These are phyloP conservation scores for Chaunax sp. DNA, from an alignment of 2,797 vertebrate species.

Conservation along the genomic window DNA sequence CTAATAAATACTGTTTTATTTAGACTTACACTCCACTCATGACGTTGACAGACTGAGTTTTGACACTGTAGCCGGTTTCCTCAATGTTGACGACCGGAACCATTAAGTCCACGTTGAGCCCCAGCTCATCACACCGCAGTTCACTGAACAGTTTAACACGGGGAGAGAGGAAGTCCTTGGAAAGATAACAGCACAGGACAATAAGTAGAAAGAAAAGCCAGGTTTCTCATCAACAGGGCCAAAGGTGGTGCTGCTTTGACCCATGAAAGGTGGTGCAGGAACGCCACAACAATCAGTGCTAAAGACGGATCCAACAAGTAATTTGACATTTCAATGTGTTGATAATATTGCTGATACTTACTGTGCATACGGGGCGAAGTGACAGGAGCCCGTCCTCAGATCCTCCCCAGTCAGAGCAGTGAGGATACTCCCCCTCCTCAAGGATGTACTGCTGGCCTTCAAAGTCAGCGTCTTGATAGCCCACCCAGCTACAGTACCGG, in stretches of 20 bases:
- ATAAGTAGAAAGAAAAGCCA: neutral
- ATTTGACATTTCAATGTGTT: neutral
- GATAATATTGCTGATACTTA: conserved; percentile 76
- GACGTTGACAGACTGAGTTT: conserved; percentile 90
- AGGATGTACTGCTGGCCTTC: conserved; percentile 95
- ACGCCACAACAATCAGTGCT: neutral
- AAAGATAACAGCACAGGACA: neutral
- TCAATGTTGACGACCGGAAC: conserved; percentile 89
- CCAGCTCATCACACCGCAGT: conserved; percentile 84
- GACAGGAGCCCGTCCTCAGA: conserved; percentile 85
- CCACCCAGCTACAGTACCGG: conserved; percentile 92
- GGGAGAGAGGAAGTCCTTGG: conserved; percentile 89
- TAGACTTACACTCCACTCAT: conserved; percentile 92
- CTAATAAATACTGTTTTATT: neutral
- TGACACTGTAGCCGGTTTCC: conserved; percentile 85
- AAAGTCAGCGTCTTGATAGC: conserved; percentile 89
- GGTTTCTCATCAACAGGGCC: neutral
- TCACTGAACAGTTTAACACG: conserved; percentile 92
- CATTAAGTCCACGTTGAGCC: conserved; percentile 86
- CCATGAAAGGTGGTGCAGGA: no score
- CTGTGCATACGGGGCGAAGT: conserved; percentile 87
- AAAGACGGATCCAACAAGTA: neutral
- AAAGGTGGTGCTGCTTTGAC: no score
- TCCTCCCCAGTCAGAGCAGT: conserved; percentile 92
- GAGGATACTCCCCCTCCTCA: conserved; percentile 93